These are phyloP conservation scores for Heterohyrax brucei DNA, from an alignment of 2,797 vertebrate species.

Conservation along the genomic window DNA sequence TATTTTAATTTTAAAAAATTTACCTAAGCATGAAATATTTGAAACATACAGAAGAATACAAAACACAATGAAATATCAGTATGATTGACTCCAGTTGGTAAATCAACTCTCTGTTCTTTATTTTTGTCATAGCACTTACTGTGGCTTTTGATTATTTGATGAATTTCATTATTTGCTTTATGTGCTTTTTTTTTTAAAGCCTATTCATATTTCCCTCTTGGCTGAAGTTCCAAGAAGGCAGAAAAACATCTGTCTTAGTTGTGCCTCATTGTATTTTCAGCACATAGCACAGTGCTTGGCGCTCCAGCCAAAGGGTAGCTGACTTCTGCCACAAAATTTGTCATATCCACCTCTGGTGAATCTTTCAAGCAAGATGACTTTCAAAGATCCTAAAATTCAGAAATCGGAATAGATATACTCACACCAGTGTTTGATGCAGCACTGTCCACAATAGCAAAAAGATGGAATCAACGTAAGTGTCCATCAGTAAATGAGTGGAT, in stretches of 20 bases:
- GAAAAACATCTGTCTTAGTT: not conserved
- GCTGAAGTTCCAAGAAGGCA: not conserved
- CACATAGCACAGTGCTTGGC: not conserved
- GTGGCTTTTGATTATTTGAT: not conserved
- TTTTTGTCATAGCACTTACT: not conserved
- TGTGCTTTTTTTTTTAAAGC: not conserved
- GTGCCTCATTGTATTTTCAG: not conserved
- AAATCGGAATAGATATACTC: not conserved
- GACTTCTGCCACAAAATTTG: not conserved
- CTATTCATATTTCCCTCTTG: not conserved
- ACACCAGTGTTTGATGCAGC: no score
- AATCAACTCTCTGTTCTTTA: not conserved
- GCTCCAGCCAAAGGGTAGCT: not conserved
- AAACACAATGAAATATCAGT: not conserved
- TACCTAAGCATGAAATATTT: not conserved
- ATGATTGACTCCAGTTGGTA: not conserved
- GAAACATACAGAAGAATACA: not conserved
- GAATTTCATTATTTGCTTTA: not conserved
- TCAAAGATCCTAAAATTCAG: not conserved
- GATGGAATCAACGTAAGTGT: no score
- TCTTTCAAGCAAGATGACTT: not conserved
- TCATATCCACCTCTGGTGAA: not conserved
- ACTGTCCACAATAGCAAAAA: no score
- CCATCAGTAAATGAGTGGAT: no score
- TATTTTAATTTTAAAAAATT: not conserved